Evolutionary conservation across 92 coral and sea anemone genomes (phyloP).

Genomic region (Micromussa lordhowensis): DNA sequence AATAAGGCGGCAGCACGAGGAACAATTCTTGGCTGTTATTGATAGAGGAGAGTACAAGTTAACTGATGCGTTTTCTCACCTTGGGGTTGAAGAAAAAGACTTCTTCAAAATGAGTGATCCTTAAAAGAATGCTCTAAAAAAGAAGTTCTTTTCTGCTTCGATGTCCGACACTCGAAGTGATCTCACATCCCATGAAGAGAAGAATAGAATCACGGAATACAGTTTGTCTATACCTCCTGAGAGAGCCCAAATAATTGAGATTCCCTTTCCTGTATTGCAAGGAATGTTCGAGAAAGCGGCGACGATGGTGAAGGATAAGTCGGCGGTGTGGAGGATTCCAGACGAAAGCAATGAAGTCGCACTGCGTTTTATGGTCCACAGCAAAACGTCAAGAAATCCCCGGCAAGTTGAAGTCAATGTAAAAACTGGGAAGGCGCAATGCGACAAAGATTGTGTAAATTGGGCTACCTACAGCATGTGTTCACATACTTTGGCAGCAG

Average conservation of each 20-base stretch:
- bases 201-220: too few species aligned
- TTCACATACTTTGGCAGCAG: slow-evolving; percentile 44
- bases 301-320: too few species aligned
- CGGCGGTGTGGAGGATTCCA: too few species aligned
- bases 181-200: too few species aligned
- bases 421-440: slow-evolving; percentile 42
- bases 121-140: slow-evolving; percentile 60
- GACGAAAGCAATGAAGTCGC: background rate
- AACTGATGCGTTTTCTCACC: slow-evolving; percentile 49
- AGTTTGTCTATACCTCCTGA: too few species aligned
- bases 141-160: slow-evolving; percentile 44
- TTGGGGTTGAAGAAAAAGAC: slow-evolving; percentile 55
- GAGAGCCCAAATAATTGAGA: too few species aligned
- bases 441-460: slow-evolving; percentile 54
- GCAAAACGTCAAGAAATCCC: slow-evolving; percentile 46
- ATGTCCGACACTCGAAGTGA: slow-evolving; percentile 59
- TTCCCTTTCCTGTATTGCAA: too few species aligned
- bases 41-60: slow-evolving; percentile 68
- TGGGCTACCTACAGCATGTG: slow-evolving; percentile 45
- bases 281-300: too few species aligned
- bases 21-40: slow-evolving; percentile 64
- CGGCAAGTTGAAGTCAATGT: slow-evolving; percentile 34
- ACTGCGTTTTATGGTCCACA: slow-evolving; percentile 40
- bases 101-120: slow-evolving; percentile 58
- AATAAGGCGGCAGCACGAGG: slow-evolving; percentile 54